A percentile compares a stretch with the other conserved stretches of the same genome.
Evolutionary conservation across 2,113 vertebrate species (phyloP).

Genomic region (Cairina moschata): DNA sequence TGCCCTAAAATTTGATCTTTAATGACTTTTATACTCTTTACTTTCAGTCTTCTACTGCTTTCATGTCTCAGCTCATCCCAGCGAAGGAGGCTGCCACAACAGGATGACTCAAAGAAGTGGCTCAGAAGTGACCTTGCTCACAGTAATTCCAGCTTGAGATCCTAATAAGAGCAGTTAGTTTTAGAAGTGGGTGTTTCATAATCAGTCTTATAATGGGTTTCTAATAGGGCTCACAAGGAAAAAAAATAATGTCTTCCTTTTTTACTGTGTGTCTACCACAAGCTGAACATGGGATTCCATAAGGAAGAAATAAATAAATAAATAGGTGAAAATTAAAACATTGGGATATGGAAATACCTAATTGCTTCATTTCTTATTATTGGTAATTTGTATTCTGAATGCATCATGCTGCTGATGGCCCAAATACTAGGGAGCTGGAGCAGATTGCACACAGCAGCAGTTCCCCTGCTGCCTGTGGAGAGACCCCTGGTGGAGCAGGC

Average conservation of each 20-base stretch:
- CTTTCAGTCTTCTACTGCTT: not conserved
- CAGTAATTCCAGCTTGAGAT: not conserved
- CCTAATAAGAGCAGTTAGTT: not conserved
- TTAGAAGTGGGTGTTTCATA: not conserved
- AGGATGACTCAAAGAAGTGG: not conserved
- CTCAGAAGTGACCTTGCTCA: not conserved
- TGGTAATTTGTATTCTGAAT: not conserved
- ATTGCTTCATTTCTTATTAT: not conserved
- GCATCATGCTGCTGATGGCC: not conserved
- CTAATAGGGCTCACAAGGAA: not conserved
- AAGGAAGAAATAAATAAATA: too few relatives aligned
- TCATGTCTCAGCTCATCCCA: not conserved
- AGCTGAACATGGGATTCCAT: not conserved
- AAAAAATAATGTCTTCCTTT: not conserved
- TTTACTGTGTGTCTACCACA: not conserved
- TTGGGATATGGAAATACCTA: not conserved
- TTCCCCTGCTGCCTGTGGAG: too few relatives aligned
- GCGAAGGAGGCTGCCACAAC: not conserved
- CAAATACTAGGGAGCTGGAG: not conserved
- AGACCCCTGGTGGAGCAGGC: too few relatives aligned
- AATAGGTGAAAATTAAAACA: not conserved
- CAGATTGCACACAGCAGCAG: not conserved
- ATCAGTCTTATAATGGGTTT: not conserved
- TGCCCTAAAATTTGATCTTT: not conserved
- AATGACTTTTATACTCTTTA: not conserved